Evolutionary conservation across 2,888 invertebrate species (phyloP), one percentile per base, ranked within the genome.

Genomic region (Chloroclystis v-ata): DNA sequence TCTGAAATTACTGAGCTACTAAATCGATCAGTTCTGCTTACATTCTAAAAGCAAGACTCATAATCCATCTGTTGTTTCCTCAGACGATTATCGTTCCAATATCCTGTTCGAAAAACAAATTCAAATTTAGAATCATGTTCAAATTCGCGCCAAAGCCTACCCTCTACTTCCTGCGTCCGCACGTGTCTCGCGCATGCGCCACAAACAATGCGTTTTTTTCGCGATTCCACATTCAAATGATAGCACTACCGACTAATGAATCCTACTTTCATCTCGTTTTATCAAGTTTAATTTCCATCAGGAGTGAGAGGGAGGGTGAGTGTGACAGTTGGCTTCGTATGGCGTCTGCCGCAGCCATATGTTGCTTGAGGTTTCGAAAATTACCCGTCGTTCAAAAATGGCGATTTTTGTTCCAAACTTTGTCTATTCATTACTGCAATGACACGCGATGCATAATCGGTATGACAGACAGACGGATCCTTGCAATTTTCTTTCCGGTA

Each of bases 261-360:
- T 72, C 64, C 57, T 76, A 65, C 52, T 50, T 37, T 57, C 49
- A 37, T 82, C 83, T 60, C 75, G 54, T 50, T 84, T 71, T 49
- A 37, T 62, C 30, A 28, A 28, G 44, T 33, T n/a, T 8, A 45
- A 55, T 56, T 50, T 51, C 28, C 8, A 37, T 20, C 43, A 37
- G 13, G 61, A 33, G 44, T 32, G 66, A 82, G 46, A 63, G 72
- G 58, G 82, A 84, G 49, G 65, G 67, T 41, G 52, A 37, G 69
- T 43, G 56, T 75, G 75, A 85, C 86, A 87, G 86, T 86, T 87
- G 86, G 85, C 69, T 46, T 58, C 73, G 69, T 67, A 72, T 78
- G 79, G 85, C 86, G 86, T 86, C 83, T 85, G 86, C 85, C 75
- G 75, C 69, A 55, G 68, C 85, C 86, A 87, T 85, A 85, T 86